These are phyloP conservation scores for Prunella himalayana DNA, from an alignment of 2,113 vertebrate species.

Conservation along the genomic window DNA sequence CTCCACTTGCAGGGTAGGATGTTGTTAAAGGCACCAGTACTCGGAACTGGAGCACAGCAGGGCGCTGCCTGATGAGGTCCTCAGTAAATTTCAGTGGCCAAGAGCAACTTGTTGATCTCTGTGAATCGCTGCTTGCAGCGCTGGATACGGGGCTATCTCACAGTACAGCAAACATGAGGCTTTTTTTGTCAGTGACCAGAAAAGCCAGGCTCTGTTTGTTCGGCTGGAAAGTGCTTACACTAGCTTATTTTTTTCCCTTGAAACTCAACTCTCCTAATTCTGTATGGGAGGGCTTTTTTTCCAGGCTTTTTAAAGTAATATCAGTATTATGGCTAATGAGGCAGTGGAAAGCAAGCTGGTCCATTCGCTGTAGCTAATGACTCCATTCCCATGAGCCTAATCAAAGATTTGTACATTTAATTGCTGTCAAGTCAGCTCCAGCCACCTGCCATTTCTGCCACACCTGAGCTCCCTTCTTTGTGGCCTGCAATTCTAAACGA, in stretches of 20 bases:
- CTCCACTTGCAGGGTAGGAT: slow-evolving; percentile 21
- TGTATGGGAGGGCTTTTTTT: slow-evolving; percentile 36
- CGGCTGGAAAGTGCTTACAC: slow-evolving; percentile 60
- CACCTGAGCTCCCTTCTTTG: slow-evolving; percentile 80
- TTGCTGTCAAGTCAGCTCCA: slow-evolving; percentile 89
- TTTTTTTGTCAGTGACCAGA: slow-evolving; percentile 30
- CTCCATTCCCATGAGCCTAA: slow-evolving; percentile 85
- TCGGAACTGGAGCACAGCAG: slow-evolving; percentile 22
- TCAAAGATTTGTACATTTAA: slow-evolving; percentile 94
- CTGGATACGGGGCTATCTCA: not conserved
- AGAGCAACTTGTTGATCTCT: slow-evolving; percentile 39
- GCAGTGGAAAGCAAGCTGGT: slow-evolving; percentile 77
- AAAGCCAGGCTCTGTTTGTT: slow-evolving; percentile 58
- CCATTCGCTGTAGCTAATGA: slow-evolving; percentile 82
- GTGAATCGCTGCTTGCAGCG: not conserved
- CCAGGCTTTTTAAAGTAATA: slow-evolving; percentile 72
- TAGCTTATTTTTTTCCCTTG: slow-evolving; percentile 35
- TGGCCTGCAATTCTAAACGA: slow-evolving; percentile 73
- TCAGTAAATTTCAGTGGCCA: slow-evolving; percentile 27
- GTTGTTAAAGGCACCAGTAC: slow-evolving; percentile 26
- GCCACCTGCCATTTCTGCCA: slow-evolving; percentile 85
- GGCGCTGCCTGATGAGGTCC: not conserved
- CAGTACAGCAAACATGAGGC: slow-evolving; percentile 2
- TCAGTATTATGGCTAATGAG: slow-evolving; percentile 77
- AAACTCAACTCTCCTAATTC: slow-evolving; percentile 56